Base-by-base conservation (phyloP, 1,140 invertebrate genomes). In the Sycophila sp. region DNA sequence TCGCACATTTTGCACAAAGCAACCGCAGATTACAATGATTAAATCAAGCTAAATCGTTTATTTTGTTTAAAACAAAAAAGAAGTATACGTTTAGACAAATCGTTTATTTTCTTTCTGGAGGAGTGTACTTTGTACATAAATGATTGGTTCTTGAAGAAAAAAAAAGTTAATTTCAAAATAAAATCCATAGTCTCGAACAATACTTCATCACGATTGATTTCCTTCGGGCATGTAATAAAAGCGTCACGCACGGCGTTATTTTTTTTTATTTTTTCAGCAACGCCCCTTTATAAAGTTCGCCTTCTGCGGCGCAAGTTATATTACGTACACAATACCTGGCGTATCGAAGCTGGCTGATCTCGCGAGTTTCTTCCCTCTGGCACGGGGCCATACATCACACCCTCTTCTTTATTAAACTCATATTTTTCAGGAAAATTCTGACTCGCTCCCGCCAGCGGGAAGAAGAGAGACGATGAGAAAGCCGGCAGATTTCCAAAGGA, bases 331-430 rank as follows among this genome's bases (percentile, higher is more conserved):
- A 78, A 81, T 80, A 81, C 75, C 80, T 81, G 76, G 73, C 45
- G 76, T 81, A 83, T 83, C 83, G 82, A 84, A 83, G 77, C 72
- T 62, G 69, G 76, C 79, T 80, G 78, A 83, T 84, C 76, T 76
- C 62, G 77, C 72, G 73, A 76, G 77, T 77, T 80, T 70, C 76
- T 79, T 75, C 76, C 76, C 76, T 76, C 71, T 69, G 74, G 49
- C 34, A 62, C 26, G 56, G 66, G 55, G 71, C 51, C 76, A 84
- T 85, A 83, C 82, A 85, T 83, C 81, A 83, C 76, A 77, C 77
- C 76, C 78, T 77, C 77, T 80, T 81, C 82, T 85, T 85, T 85
- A 85, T 85, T 84, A 83, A 84, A 85, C 81, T 83, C 81, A 84
- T 85, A 85, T 83, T 83, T 85, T 83, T 83, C 77, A 80, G 78